phyloP scores from a whole-genome alignment of 92 coral and sea anemone genomes.

The Porites divaricata region DNA sequence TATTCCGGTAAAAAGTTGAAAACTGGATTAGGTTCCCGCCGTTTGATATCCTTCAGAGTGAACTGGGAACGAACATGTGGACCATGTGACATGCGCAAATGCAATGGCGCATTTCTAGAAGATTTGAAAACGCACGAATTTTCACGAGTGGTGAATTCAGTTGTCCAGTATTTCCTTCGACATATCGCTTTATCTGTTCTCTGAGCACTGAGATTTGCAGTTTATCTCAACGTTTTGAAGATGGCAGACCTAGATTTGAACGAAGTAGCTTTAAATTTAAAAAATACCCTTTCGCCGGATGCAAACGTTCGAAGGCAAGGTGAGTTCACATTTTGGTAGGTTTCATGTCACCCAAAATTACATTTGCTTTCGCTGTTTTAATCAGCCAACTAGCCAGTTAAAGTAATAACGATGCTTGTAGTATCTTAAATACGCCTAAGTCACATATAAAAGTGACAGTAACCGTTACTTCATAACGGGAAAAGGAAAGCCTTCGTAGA shows the following conservation, averaged over 20 bases:
- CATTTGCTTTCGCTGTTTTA: not conserved
- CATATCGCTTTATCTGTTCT: not conserved
- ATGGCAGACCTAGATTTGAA: conserved; percentile 59
- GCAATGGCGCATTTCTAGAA: conserved; percentile 46
- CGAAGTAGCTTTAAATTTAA: conserved; percentile 71
- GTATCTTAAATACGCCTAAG: too few relatives aligned
- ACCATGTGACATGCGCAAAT: conserved; percentile 34
- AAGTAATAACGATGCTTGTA: not conserved
- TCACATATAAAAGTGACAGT: too few relatives aligned
- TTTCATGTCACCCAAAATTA: not conserved
- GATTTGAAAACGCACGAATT: conserved; percentile 32
- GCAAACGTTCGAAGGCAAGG: conserved; percentile 87
- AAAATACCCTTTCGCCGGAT: conserved; percentile 86
- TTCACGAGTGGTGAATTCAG: not conserved
- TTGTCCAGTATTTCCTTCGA: not conserved
- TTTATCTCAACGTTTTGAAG: not conserved
- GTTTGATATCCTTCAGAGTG: not conserved
- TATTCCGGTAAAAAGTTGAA: too few relatives aligned
- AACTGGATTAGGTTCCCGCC: too few relatives aligned
- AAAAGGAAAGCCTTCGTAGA: not conserved
- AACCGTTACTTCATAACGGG: not conserved
- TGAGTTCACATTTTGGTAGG: not conserved
- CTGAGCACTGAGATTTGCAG: not conserved
- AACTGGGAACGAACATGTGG: conserved; percentile 25
- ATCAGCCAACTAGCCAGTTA: not conserved